Base-by-base conservation (phyloP, 2,888 invertebrate genomes). In the Galerucella calmariensis region DNA sequence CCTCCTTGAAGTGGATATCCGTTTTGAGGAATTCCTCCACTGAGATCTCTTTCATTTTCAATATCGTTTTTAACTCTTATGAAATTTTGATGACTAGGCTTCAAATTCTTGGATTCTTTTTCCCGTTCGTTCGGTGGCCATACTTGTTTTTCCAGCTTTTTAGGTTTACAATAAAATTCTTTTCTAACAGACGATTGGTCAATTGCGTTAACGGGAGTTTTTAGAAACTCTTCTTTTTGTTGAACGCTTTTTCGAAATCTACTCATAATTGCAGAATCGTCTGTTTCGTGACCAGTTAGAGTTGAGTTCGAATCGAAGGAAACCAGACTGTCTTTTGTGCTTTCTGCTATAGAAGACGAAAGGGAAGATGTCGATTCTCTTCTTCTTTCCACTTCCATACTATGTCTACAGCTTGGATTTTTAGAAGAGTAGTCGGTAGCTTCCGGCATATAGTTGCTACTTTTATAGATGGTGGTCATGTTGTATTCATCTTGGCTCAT, bases 171-270 rank as follows among this genome's bases (percentile, higher is more conserved):
- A 82, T 94, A 94, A 85, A 94, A 94, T 85, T 94, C 94, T 68
- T 92, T 90, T 75, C 91, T 91, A 58, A 92, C 91, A 62, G 79
- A 53, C 6, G 79, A 75, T 20, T 79, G 77, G 63, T 81, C 81
- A 68, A 89, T 88, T 8, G 58, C 65, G 62, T 77, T 77, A 14
- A 77, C 71, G 6, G 80, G 92, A 4, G 94, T 94, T 80, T 94
- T 90, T 75, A 97, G 90, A 87, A 97, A 97, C 83, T 96, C 96
- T 86, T 96, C 96, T 86, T 96, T 96, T 85, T 96, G 95, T 85
- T 96, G 95, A 83, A 95, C 92, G 84, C 94, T 95, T 86, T 94
- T 94, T 80, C 94, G 91, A 85, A 95, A 90, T 88, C 94, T 91
- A 79, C 92, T 92, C 90, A 95, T 92, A 82, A 85, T 84, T 65